Base-by-base conservation (phyloP, 2,113 vertebrate species). In the Psittacara wagleri region DNA sequence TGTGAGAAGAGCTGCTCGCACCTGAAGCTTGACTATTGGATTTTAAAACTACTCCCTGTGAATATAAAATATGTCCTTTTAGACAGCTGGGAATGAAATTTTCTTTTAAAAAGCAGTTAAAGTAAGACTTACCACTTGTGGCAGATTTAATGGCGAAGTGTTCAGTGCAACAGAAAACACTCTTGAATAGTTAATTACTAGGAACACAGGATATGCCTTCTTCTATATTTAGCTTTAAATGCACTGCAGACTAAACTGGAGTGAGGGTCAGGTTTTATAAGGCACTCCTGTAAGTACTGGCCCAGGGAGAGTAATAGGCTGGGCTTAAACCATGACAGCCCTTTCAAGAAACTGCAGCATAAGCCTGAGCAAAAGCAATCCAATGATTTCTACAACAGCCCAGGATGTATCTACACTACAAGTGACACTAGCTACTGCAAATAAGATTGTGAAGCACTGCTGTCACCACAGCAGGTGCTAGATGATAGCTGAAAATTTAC, bases 221-320 rank as follows among this genome's bases (percentile, higher is more conserved):
- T 80, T 96, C 97, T 98, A 97, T 97, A 97, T 98, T 97, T 98
- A 98, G 97, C 92, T 83, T 79, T 96, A 87, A 90, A 86, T 17
- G 7, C 55, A 83, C 88, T 86, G 78, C 17, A 9, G 80, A 94
- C 48, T 97, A 87, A 98, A 97, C 95, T 95, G 1, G 2, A 90
- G 86, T 27, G 49, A 96, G 94, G 88, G 93, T 95, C 96, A 97
- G 95, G 88, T 97, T 97, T 98, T 96, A 92, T 96, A 96, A 97
- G 94, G 95, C 75, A 43, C 80, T 97, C 59, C 62, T 66, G 75
- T 81, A 86, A 95, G 88, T 49, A 35, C 61, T 64, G 72, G 80
- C 31, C 22, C 24, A 66, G 57, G 74, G 78, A 35, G 37, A 79
- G 48, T 67, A 73, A 73, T 68, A 88, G 13, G 13, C 57, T 35